These are phyloP conservation scores for Mesopsocus fuscifrons DNA, from an alignment of 2,888 invertebrate species.

Conservation along the genomic window DNA sequence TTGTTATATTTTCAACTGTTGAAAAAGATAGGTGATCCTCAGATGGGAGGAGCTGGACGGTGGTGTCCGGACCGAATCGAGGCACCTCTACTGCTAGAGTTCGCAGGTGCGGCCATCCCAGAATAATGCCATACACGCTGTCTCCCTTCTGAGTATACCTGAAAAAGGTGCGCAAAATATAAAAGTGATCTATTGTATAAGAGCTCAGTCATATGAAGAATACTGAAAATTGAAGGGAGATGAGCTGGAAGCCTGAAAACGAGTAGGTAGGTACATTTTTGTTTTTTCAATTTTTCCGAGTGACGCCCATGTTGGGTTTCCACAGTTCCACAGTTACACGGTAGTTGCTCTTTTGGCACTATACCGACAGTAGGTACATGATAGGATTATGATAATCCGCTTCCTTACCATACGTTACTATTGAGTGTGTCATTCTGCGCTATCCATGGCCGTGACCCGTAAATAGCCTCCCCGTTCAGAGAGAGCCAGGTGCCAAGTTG, in stretches of 20 bases:
- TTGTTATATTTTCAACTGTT: constrained; percentile 21
- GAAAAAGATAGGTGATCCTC: constrained; percentile 20
- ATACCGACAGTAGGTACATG: too few species aligned
- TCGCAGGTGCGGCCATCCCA: constrained; percentile 46
- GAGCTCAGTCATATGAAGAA: too few species aligned
- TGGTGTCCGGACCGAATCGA: constrained; percentile 15
- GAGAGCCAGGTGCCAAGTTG: constrained; percentile 62
- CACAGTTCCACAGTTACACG: too few species aligned
- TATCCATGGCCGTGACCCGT: constrained; percentile 54
- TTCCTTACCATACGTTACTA: constrained; percentile 44
- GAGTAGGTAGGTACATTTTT: too few species aligned
- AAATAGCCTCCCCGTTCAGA: constrained; percentile 78
- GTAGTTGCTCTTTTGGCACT: too few species aligned
- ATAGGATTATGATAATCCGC: too few species aligned
- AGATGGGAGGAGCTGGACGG: not conserved
- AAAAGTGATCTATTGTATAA: too few species aligned
- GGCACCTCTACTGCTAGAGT: constrained; percentile 31
- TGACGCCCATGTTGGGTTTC: too few species aligned
- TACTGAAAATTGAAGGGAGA: too few species aligned
- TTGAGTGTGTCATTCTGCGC: constrained; percentile 64
- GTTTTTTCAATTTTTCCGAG: too few species aligned
- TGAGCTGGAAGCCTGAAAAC: too few species aligned
- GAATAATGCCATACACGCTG: constrained; percentile 42
- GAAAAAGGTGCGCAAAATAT: too few species aligned
- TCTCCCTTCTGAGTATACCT: not conserved